These are phyloP conservation scores for Cydia fagiglandana DNA, from an alignment of 1,140 invertebrate genomes.

Conservation along the genomic window DNA sequence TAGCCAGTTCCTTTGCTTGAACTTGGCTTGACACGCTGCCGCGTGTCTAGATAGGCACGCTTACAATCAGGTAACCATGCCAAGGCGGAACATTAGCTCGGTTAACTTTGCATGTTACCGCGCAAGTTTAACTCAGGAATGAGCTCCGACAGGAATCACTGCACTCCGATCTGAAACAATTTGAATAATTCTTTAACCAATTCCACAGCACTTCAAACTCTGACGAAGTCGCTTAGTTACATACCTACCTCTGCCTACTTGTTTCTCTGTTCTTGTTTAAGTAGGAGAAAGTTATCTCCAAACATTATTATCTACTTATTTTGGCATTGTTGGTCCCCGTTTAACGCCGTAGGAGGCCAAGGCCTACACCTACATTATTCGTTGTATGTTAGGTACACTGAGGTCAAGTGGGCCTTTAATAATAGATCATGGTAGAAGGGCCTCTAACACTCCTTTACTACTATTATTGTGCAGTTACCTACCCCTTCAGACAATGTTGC, in stretches of 20 bases:
- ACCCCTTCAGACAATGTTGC: too few relatives aligned
- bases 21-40: too few relatives aligned
- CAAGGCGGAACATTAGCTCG: conserved; percentile 9
- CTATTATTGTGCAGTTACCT: too few relatives aligned
- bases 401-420: too few relatives aligned
- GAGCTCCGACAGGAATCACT: conserved; percentile 9
- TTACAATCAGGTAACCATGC: not conserved
- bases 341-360: too few relatives aligned
- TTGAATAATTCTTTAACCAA: conserved; percentile 19
- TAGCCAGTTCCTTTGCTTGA: too few relatives aligned
- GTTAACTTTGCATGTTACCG: conserved; percentile 18
- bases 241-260: not conserved
- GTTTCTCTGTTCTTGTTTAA: not conserved
- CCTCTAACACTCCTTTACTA: too few relatives aligned
- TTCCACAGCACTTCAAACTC: not conserved
- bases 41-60: too few relatives aligned
- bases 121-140: conserved; percentile 18
- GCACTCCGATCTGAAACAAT: conserved; percentile 18
- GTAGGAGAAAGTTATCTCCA: not conserved
- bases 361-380: too few relatives aligned
- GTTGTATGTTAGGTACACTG: too few relatives aligned
- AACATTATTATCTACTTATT: not conserved
- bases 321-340: too few relatives aligned
- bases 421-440: too few relatives aligned
- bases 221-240: not conserved